Percentiles rank a stretch among this genome's conserved stretches.
phyloP scores from a whole-genome alignment of 1,140 invertebrate genomes.

The Melipona quadrifasciata region DNA sequence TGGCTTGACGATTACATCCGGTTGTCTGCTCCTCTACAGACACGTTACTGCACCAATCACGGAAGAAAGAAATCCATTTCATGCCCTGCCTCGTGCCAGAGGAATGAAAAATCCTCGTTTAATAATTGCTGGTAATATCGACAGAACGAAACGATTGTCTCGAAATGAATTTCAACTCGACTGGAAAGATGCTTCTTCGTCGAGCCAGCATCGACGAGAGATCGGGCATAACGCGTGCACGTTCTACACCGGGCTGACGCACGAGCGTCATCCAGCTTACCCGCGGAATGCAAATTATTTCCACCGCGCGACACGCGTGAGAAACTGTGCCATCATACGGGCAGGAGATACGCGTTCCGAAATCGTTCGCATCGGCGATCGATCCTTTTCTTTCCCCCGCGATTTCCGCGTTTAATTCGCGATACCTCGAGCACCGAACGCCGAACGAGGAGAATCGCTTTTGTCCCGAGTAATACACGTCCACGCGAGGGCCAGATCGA shows the following conservation, averaged over 20 bases:
- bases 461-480: conserved; percentile 9
- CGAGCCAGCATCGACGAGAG: neutral
- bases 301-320: conserved; percentile 26
- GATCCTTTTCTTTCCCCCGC: conserved; percentile 1
- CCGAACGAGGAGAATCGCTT: neutral
- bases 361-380: conserved; percentile 39
- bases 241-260: conserved; percentile 46
- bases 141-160: neutral
- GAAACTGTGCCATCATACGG: conserved; percentile 53
- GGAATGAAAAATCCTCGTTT: neutral
- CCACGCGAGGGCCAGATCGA: neutral
- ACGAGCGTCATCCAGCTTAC: conserved; percentile 16
- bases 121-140: neutral
- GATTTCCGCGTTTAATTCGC: conserved; percentile 10
- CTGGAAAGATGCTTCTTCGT: neutral
- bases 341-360: conserved; percentile 43
- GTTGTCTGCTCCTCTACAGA: neutral
- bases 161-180: neutral
- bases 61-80: neutral
- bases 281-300: conserved; percentile 37
- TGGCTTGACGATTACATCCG: neutral
- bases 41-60: neutral
- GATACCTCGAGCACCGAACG: neutral
- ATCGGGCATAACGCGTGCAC: conserved; percentile 18
- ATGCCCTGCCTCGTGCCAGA: neutral